These are phyloP conservation scores for Addax nasomaculatus DNA, from an alignment of 2,113 vertebrate species.

Conservation along the genomic window DNA sequence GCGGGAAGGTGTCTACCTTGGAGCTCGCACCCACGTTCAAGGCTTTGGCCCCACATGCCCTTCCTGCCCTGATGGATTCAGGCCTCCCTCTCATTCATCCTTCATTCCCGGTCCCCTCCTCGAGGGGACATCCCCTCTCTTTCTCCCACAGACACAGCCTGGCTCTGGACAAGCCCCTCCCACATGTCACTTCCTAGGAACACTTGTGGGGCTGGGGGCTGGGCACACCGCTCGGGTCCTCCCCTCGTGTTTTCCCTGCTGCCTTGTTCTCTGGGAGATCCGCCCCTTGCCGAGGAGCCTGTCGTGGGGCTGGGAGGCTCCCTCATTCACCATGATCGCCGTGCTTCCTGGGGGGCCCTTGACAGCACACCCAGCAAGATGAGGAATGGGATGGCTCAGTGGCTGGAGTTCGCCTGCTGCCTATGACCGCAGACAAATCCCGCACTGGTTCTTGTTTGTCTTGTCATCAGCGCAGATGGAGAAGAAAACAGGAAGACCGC, in stretches of 20 bases:
- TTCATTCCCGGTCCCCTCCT: background rate
- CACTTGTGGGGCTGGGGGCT: background rate
- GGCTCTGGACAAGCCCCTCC: background rate
- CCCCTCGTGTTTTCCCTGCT: rapidly evolving
- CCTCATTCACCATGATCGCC: background rate
- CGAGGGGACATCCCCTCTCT: background rate
- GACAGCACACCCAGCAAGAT: background rate
- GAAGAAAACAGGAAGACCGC: background rate
- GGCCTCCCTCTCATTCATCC: background rate
- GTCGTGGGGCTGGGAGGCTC: rapidly evolving
- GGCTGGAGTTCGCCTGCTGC: rapidly evolving
- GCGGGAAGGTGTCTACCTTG: background rate
- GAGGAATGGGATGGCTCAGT: background rate
- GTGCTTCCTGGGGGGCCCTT: too few relatives aligned
- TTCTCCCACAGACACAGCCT: background rate
- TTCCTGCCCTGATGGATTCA: background rate
- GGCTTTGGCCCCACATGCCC: background rate
- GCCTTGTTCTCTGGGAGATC: background rate
- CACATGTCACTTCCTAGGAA: background rate
- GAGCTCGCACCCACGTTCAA: background rate
- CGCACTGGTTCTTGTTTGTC: background rate
- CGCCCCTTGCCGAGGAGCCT: background rate
- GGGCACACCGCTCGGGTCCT: background rate
- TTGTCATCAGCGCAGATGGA: background rate
- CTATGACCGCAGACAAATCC: background rate